These are phyloP conservation scores for Dendrophyllia cribrosa DNA, from an alignment of 64 coral and sea anemone genomes.

Conservation along the genomic window DNA sequence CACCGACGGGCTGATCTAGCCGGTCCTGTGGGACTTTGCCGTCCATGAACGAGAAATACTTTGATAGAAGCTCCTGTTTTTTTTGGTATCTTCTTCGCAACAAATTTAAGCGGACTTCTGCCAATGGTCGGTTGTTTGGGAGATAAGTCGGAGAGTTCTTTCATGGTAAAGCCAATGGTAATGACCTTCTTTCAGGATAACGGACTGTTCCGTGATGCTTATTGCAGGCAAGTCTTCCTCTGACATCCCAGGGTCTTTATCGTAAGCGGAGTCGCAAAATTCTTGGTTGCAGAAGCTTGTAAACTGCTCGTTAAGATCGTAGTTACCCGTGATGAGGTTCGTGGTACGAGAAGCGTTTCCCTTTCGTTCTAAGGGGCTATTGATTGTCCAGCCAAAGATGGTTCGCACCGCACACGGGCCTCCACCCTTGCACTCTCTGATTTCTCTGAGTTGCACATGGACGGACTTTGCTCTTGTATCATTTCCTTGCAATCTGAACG, in stretches of 20 bases:
- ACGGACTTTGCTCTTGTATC: background rate
- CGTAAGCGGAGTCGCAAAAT: constrained; percentile 41
- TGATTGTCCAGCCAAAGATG: background rate
- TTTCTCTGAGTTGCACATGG: background rate
- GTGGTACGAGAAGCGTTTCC: background rate
- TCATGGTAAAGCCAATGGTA: constrained; percentile 55
- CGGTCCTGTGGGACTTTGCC: background rate
- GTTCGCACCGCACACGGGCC: background rate
- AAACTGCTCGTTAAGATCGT: constrained; percentile 45
- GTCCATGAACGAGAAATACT: constrained; percentile 57
- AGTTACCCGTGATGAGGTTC: constrained; percentile 30
- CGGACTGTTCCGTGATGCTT: constrained; percentile 42
- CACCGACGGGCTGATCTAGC: background rate
- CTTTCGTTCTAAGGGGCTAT: background rate
- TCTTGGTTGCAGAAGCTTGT: constrained; percentile 45
- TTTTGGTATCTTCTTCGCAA: constrained; percentile 26
- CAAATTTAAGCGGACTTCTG: constrained; percentile 1
- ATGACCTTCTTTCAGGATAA: constrained; percentile 27
- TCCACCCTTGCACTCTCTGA: background rate
- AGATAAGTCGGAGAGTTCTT: constrained; percentile 4
- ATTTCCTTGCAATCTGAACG: background rate
- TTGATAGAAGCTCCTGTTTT: background rate
- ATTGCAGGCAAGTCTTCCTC: constrained; percentile 45
- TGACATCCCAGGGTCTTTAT: constrained; percentile 11
- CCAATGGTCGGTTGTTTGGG: constrained; percentile 59